These are phyloP conservation scores for Melinopterus prodromus DNA, from an alignment of 2,888 invertebrate genomes.

Conservation along the genomic window DNA sequence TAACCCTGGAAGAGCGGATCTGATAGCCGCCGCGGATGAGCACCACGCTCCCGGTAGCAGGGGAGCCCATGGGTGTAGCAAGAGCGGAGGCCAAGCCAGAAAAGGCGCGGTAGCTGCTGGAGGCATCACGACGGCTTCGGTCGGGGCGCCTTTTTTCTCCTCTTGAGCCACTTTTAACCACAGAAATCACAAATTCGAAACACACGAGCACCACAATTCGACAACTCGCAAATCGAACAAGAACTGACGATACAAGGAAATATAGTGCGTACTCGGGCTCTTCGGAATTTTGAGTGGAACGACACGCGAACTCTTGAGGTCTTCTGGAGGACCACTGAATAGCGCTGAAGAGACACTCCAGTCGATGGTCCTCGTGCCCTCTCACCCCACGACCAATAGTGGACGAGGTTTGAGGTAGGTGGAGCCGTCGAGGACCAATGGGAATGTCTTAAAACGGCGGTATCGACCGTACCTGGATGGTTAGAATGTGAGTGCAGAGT, in stretches of 20 bases:
- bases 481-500: constrained; percentile 46
- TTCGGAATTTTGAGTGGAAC: constrained; percentile 51
- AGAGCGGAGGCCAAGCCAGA: constrained; percentile 78
- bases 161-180: constrained; percentile 57
- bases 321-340: constrained; percentile 60
- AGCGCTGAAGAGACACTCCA: constrained; percentile 60
- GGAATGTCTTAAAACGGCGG: constrained; percentile 32
- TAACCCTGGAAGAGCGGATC: constrained; percentile 66
- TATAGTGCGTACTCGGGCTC: constrained; percentile 39
- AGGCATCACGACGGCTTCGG: constrained; percentile 42
- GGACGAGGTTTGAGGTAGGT: constrained; percentile 48
- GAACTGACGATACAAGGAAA: constrained; percentile 19
- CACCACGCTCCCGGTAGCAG: constrained; percentile 74
- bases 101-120: constrained; percentile 64
- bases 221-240: constrained; percentile 17
- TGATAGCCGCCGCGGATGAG: constrained; percentile 71
- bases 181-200: constrained; percentile 26
- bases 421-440: constrained; percentile 55
- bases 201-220: neutral
- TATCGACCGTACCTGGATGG: constrained; percentile 45
- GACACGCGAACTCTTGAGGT: constrained; percentile 60
- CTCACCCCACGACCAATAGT: constrained; percentile 55
- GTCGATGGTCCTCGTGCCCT: constrained; percentile 58
- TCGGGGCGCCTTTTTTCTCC: constrained; percentile 47
- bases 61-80: constrained; percentile 79